Percentiles rank a stretch among this genome's conserved stretches.
Conservation (phyloP, 1,140 invertebrate genomes). For the Zophobas atratus region DNA sequence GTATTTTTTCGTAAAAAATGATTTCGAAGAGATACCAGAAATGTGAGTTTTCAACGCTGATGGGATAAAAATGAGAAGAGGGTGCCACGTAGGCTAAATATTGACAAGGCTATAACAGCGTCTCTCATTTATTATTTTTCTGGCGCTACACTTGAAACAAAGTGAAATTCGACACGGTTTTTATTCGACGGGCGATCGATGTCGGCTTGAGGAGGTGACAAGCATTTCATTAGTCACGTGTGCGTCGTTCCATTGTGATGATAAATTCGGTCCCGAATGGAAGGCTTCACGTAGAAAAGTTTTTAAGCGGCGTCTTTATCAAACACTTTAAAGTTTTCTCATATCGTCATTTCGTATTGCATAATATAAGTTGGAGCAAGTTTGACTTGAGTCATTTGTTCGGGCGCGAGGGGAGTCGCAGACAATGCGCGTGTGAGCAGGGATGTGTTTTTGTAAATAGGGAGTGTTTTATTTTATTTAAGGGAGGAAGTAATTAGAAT, state of each 20-base stretch:
- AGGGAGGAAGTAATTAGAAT: too few species aligned
- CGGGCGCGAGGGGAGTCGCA: slow-evolving; percentile 12
- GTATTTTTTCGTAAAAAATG: too few species aligned
- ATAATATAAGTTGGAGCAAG: slow-evolving; percentile 29
- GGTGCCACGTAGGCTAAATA: too few species aligned
- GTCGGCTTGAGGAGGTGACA: background rate
- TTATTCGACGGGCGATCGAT: background rate
- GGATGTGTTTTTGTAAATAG: too few species aligned
- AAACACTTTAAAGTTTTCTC: slow-evolving; percentile 42
- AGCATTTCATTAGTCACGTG: slow-evolving; percentile 36
- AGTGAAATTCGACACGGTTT: slow-evolving; percentile 8
- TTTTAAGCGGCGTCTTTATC: slow-evolving; percentile 36
- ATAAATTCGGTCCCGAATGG: slow-evolving; percentile 22
- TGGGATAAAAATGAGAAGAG: too few species aligned
- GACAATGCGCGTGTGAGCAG: background rate
- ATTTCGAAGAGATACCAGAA: too few species aligned
- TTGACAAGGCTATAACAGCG: slow-evolving; percentile 33
- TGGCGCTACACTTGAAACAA: slow-evolving; percentile 22
- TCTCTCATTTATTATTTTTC: slow-evolving; percentile 40
- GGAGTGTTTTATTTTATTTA: too few species aligned
- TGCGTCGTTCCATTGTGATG: slow-evolving; percentile 24
- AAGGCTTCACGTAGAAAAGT: slow-evolving; percentile 21
- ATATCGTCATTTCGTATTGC: slow-evolving; percentile 39
- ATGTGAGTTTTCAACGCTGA: too few species aligned
- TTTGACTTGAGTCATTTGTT: slow-evolving; percentile 33